Evolutionary conservation across 2,113 vertebrate genomes (phyloP).

Genomic region (Alexandromys fortis): DNA sequence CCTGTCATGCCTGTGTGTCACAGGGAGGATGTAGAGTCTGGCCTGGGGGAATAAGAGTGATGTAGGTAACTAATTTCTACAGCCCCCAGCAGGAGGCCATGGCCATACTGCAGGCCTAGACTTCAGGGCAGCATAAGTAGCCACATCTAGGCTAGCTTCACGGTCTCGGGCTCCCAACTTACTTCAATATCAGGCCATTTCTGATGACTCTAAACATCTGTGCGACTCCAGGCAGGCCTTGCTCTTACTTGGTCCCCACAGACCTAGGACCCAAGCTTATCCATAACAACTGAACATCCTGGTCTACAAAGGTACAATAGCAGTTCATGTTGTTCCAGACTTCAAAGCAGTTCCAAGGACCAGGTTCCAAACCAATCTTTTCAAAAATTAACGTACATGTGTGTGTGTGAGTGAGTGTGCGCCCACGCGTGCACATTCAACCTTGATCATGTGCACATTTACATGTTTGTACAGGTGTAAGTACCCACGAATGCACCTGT

Average conservation of each 20-base stretch:
- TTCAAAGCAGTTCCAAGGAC: neutral
- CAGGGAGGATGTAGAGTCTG: neutral
- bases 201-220: neutral
- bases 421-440: accelerated
- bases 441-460: neutral
- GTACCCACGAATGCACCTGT: neutral
- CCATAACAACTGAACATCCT: neutral
- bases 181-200: neutral
- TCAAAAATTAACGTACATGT: neutral
- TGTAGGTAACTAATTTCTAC: accelerated
- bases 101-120: neutral
- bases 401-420: neutral
- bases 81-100: no score
- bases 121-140: neutral
- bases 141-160: neutral
- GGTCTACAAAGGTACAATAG: neutral
- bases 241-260: neutral
- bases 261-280: neutral
- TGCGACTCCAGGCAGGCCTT: neutral
- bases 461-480: neutral
- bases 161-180: neutral
- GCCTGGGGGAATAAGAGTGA: neutral
- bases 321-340: no score
- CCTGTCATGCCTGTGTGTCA: no score
- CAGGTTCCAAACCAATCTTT: neutral